Conservation (phyloP, 2,888 invertebrate species). For the Tipula confusa region DNA sequence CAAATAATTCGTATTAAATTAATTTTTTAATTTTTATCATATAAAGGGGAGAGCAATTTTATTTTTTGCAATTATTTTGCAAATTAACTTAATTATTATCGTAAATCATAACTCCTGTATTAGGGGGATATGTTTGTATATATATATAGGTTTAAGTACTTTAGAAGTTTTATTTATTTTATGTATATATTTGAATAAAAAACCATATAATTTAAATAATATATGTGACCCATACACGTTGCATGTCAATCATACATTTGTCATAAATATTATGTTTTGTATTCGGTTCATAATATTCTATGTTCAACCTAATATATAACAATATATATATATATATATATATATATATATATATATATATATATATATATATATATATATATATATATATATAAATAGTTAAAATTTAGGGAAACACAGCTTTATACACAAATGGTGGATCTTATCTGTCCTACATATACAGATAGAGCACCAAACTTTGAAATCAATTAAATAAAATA, state of each 20-base stretch:
- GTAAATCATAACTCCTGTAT: neutral
- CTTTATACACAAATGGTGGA: neutral
- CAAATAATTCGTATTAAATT: neutral
- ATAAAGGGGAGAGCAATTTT: neutral
- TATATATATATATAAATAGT: neutral
- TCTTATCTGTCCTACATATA: neutral
- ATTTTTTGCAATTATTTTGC: neutral
- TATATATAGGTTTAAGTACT: neutral
- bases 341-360: neutral
- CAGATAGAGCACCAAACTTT: too few relatives aligned
- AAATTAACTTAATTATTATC: neutral
- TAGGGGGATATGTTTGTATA: too few relatives aligned
- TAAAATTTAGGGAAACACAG: neutral
- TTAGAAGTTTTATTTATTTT: neutral
- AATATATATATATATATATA: neutral
- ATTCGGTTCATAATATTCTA: neutral
- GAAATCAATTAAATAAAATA: neutral
- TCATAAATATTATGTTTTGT: neutral
- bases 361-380: neutral
- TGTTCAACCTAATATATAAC: neutral
- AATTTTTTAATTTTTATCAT: too few relatives aligned
- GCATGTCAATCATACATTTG: constrained; percentile 25
- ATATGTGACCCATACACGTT: neutral
- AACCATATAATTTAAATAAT: neutral
- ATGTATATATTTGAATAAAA: neutral